Evolutionary conservation across 2,113 vertebrate species (phyloP).

Genomic region (Scalopus aquaticus): DNA sequence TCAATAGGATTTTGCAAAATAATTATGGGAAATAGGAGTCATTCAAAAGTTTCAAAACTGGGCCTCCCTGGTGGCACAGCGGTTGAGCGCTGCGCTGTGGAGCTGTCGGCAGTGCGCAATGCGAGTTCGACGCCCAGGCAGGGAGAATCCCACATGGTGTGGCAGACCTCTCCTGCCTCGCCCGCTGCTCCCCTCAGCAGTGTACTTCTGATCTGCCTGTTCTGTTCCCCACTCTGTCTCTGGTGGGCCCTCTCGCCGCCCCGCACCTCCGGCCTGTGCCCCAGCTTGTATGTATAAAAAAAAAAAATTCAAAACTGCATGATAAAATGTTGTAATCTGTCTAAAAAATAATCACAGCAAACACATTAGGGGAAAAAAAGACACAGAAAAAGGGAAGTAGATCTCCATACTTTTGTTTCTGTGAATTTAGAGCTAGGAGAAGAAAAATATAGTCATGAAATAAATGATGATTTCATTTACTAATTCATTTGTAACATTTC

Average conservation of each 20-base stretch:
- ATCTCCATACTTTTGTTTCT: background rate
- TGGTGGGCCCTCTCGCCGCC: too few relatives aligned
- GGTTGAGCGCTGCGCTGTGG: too few relatives aligned
- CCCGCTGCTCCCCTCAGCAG: too few relatives aligned
- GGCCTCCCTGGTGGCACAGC: too few relatives aligned
- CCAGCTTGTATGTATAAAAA: too few relatives aligned
- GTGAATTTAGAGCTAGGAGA: background rate
- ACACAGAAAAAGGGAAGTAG: background rate
- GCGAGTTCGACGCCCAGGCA: too few relatives aligned
- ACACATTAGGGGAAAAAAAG: background rate
- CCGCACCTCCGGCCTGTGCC: too few relatives aligned
- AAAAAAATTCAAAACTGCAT: background rate
- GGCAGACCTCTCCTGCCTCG: too few relatives aligned
- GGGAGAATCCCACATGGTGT: too few relatives aligned
- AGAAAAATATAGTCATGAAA: background rate
- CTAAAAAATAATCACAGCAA: slow-evolving; percentile 16
- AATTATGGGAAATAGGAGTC: background rate
- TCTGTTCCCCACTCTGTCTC: too few relatives aligned
- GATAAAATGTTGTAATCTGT: background rate
- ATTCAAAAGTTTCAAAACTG: background rate
- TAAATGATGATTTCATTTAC: background rate
- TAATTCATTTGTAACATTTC: background rate
- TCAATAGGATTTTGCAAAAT: background rate
- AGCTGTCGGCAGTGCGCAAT: too few relatives aligned
- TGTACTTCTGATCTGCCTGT: too few relatives aligned